These are phyloP conservation scores for Calcarius ornatus DNA, from an alignment of 2,113 vertebrate genomes.

Conservation along the genomic window DNA sequence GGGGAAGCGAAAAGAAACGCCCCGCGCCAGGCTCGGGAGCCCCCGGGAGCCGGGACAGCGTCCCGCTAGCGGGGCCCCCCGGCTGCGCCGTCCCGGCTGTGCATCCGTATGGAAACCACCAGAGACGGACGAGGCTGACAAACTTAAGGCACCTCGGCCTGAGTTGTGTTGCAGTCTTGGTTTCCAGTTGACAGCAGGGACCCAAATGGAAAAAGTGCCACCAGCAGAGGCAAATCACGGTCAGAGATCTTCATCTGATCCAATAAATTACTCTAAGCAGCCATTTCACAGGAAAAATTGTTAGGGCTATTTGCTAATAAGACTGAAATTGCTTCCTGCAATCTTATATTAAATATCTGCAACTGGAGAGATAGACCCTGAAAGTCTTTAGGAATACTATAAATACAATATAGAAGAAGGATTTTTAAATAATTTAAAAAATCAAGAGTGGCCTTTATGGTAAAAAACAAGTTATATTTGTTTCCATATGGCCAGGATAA, in stretches of 20 bases:
- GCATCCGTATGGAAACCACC: rapidly evolving
- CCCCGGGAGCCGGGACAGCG: neutral
- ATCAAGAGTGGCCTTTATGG: conserved; percentile 13
- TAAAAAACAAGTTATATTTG: conserved; percentile 48
- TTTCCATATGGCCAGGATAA: conserved; percentile 61
- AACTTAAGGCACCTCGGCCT: neutral
- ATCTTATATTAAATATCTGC: neutral
- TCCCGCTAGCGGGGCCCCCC: too few relatives aligned
- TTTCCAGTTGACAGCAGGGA: neutral
- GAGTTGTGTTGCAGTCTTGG: neutral
- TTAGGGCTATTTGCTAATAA: neutral
- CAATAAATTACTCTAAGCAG: neutral
- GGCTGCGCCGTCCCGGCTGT: neutral
- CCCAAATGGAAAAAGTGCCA: neutral
- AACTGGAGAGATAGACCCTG: neutral
- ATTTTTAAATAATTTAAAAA: conserved; percentile 25
- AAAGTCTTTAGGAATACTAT: conserved; percentile 16
- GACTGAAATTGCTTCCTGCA: neutral
- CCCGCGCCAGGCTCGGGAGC: neutral
- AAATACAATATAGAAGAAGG: conserved; percentile 1
- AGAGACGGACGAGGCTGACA: neutral
- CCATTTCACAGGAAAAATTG: neutral
- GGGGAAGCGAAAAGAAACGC: neutral
- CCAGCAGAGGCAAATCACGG: neutral
- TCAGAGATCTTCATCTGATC: neutral